Evolutionary conservation across 2,888 invertebrate species (phyloP).

Genomic region (Thalpophila matura): DNA sequence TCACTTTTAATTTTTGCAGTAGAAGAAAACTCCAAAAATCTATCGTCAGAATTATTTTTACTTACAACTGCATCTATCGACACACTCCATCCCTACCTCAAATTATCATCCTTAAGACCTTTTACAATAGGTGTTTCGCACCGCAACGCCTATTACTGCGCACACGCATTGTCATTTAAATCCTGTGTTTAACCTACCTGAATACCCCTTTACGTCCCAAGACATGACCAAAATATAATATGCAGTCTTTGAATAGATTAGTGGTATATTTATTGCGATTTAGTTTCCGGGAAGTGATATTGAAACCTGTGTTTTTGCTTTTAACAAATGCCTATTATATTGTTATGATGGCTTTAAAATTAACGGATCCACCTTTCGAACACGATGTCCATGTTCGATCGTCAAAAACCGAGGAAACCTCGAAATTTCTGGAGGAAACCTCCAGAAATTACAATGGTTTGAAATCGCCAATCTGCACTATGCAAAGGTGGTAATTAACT

Average conservation of each 20-base stretch:
- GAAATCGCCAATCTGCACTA: too few species aligned
- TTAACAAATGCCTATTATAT: slow-evolving; percentile 3
- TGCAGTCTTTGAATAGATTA: slow-evolving; percentile 66
- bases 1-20: too few species aligned
- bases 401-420: too few species aligned
- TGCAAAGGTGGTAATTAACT: too few species aligned
- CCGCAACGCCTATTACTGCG: slow-evolving; percentile 88
- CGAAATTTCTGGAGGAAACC: too few species aligned
- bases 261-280: slow-evolving; percentile 56
- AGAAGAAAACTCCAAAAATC: background rate
- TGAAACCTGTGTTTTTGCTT: slow-evolving; percentile 32
- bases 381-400: too few species aligned
- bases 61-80: slow-evolving; percentile 46
- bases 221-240: slow-evolving; percentile 72
- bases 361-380: too few species aligned
- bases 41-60: slow-evolving; percentile 1
- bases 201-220: slow-evolving; percentile 65
- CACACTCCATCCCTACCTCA: slow-evolving; percentile 60
- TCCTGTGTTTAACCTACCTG: slow-evolving; percentile 88
- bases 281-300: slow-evolving; percentile 62
- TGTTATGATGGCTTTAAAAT: too few species aligned
- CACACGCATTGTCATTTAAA: slow-evolving; percentile 85
- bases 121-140: slow-evolving; percentile 82
- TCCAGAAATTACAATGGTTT: too few species aligned
- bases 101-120: slow-evolving; percentile 79